Conservation (phyloP, 1,140 invertebrate species). For the Coenobita brevimanus region DNA sequence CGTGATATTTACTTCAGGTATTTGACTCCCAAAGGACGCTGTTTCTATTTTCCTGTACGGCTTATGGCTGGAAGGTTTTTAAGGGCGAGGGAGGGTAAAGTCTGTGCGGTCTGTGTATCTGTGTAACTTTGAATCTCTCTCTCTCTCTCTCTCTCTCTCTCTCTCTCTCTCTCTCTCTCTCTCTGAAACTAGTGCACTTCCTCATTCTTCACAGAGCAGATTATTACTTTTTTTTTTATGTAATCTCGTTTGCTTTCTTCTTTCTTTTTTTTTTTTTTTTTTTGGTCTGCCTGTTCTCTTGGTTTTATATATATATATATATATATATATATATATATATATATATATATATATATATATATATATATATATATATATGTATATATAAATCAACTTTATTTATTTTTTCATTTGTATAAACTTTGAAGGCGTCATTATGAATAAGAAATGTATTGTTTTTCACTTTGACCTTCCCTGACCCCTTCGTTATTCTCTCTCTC, state of each 20-base stretch:
- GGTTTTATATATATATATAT: neutral
- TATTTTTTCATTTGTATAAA: neutral
- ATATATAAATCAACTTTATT: too few relatives aligned
- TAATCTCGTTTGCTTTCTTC: neutral
- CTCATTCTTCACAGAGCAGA: neutral
- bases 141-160: neutral
- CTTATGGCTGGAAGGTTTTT: too few relatives aligned
- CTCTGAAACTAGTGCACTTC: neutral
- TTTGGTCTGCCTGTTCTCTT: neutral
- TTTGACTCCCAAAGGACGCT: too few relatives aligned
- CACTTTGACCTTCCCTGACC: neutral
- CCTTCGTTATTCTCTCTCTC: conserved; percentile 1
- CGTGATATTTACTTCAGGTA: too few relatives aligned
- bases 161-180: neutral
- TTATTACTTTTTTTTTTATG: neutral
- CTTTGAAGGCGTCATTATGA: neutral
- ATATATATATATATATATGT: too few relatives aligned
- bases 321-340: neutral
- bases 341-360: conserved; percentile 19
- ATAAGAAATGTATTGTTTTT: too few relatives aligned
- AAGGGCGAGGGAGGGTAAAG: too few relatives aligned
- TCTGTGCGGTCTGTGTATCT: too few relatives aligned
- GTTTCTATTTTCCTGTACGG: too few relatives aligned
- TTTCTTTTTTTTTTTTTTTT: neutral
- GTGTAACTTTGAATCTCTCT: too few relatives aligned